phyloP scores from a whole-genome alignment of 2,888 invertebrate genomes.

The Latrodectus elegans region DNA sequence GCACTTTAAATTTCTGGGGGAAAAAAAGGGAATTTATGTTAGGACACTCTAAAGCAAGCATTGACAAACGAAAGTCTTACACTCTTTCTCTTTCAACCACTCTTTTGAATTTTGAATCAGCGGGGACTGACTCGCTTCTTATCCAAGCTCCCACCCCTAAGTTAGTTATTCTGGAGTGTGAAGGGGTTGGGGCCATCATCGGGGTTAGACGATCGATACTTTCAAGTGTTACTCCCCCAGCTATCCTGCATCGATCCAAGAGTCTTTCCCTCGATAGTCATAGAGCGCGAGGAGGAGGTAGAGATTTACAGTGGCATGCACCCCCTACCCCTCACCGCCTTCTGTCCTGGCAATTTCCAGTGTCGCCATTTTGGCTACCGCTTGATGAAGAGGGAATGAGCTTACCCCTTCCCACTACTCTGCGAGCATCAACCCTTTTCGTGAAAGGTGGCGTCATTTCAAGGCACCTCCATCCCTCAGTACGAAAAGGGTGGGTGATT shows the following conservation, averaged over 20 bases:
- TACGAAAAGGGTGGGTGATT: too few relatives aligned
- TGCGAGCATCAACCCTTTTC: background rate
- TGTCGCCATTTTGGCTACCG: constrained; percentile 45
- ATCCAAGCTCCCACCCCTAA: too few relatives aligned
- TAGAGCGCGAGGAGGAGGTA: constrained; percentile 11
- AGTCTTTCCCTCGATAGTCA: background rate
- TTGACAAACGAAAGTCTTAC: too few relatives aligned
- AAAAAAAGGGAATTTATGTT: too few relatives aligned
- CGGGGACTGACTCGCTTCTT: too few relatives aligned
- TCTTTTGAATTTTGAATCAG: too few relatives aligned
- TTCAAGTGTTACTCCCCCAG: constrained; percentile 24
- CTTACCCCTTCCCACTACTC: background rate
- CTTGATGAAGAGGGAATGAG: background rate
- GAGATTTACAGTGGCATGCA: constrained; percentile 21
- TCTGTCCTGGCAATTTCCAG: background rate
- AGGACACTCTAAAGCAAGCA: too few relatives aligned
- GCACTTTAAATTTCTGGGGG: too few relatives aligned
- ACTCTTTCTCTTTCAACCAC: too few relatives aligned
- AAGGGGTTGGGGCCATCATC: constrained; percentile 13
- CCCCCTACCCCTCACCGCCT: background rate
- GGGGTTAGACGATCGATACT: constrained; percentile 23
- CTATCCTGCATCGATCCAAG: constrained; percentile 33
- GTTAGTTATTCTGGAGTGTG: background rate
- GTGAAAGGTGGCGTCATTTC: background rate
- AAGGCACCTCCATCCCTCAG: background rate